phyloP scores from a whole-genome alignment of 2,888 invertebrate genomes.

The Athetis lepigone region DNA sequence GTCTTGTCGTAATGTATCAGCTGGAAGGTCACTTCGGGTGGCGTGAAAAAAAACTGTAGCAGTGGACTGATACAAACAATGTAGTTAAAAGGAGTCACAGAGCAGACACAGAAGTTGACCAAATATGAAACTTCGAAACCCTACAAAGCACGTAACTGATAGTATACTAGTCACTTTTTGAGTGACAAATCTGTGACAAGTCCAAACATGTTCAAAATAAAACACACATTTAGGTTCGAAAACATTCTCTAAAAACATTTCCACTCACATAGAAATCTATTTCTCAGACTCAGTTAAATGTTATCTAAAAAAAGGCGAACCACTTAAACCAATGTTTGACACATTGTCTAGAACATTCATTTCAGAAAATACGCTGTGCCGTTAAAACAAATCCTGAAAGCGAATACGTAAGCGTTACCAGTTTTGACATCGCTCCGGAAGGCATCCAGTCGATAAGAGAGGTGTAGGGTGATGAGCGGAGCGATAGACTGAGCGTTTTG shows the following conservation, averaged over 20 bases:
- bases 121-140: too few species aligned
- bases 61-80: too few species aligned
- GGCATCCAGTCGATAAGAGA: conserved; percentile 48
- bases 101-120: too few species aligned
- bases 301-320: conserved; percentile 10
- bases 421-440: conserved; percentile 68
- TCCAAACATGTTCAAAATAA: too few species aligned
- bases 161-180: too few species aligned
- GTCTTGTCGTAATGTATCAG: too few species aligned
- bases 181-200: too few species aligned
- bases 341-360: conserved; percentile 38
- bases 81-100: too few species aligned
- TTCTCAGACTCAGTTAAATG: neutral
- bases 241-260: neutral
- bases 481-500: conserved; percentile 44
- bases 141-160: too few species aligned
- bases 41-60: too few species aligned
- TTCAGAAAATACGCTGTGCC: conserved; percentile 50
- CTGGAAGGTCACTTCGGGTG: too few species aligned
- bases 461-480: conserved; percentile 39
- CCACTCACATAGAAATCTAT: neutral
- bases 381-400: conserved; percentile 67
- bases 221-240: too few species aligned
- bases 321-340: conserved; percentile 50
- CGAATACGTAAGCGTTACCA: conserved; percentile 68